Evolutionary conservation across 2,113 vertebrate species (phyloP).

Genomic region (Siniperca knerii): DNA sequence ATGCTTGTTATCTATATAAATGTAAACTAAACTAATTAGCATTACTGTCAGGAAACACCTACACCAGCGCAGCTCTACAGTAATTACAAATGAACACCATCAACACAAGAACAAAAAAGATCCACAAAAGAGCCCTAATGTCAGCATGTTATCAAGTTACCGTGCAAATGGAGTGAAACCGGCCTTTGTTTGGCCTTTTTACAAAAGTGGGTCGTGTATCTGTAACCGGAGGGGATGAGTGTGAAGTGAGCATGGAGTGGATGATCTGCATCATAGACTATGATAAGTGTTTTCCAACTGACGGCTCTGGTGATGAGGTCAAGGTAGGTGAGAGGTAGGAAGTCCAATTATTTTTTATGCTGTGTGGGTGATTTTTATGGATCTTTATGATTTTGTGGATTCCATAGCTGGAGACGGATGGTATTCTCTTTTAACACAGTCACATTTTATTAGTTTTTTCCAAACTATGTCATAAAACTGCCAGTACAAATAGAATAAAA

Average conservation of each 20-base stretch:
- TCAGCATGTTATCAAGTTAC: conserved; percentile 25
- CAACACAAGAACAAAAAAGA: conserved; percentile 3
- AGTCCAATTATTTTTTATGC: conserved; percentile 29
- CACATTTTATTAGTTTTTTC: background rate
- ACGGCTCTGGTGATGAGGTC: conserved; percentile 31
- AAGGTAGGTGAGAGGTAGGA: conserved; percentile 11
- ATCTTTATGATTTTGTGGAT: background rate
- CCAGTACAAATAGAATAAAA: background rate
- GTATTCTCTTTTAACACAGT: background rate
- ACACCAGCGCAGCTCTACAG: background rate
- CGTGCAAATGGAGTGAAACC: conserved; percentile 19
- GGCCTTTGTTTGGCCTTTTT: conserved; percentile 55
- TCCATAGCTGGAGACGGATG: background rate
- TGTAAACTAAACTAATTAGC: background rate
- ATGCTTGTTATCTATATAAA: too few species aligned
- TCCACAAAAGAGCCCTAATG: conserved; percentile 4
- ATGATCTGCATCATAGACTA: conserved; percentile 35
- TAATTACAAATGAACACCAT: conserved; percentile 9
- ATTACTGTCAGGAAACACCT: background rate
- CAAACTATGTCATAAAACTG: conserved; percentile 15
- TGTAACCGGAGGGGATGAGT: conserved; percentile 29
- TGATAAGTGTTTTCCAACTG: conserved; percentile 31
- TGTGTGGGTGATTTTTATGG: conserved; percentile 24
- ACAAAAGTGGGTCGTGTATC: conserved; percentile 19
- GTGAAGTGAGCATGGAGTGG: conserved; percentile 26